Evolutionary conservation across 2,888 invertebrate species (phyloP).

Genomic region (Carpatolechia fugitivella): DNA sequence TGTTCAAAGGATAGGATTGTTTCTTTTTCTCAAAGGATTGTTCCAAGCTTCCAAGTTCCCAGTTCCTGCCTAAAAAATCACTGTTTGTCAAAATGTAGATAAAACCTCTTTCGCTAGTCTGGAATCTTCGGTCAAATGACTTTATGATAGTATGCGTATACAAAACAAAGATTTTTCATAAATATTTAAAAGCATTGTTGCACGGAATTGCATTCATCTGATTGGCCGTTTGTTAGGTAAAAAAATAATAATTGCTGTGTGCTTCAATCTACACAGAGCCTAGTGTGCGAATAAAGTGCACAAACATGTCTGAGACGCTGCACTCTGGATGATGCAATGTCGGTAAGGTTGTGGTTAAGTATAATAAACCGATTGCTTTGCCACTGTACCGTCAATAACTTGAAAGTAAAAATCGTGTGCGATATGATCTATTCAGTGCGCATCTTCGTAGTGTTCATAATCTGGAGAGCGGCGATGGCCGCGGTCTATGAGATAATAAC

Average conservation of each 20-base stretch:
- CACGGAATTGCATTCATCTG: too few species aligned
- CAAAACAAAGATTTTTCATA: too few species aligned
- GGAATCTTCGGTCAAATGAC: too few species aligned
- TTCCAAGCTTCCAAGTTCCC: too few species aligned
- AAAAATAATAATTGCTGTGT: background rate
- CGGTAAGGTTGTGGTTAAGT: background rate
- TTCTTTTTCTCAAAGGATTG: too few species aligned
- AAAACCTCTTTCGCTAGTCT: too few species aligned
- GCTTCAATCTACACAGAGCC: background rate
- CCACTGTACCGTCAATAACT: background rate
- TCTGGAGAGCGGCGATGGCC: constrained; percentile 7
- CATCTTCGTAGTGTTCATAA: constrained; percentile 6
- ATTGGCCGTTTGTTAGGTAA: too few species aligned
- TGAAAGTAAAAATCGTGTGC: constrained; percentile 4
- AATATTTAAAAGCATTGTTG: too few species aligned
- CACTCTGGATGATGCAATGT: background rate
- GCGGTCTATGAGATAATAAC: background rate
- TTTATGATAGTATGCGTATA: too few species aligned
- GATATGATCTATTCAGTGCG: constrained; percentile 16
- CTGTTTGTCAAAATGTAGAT: too few species aligned
- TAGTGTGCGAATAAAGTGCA: background rate
- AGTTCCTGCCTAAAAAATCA: too few species aligned
- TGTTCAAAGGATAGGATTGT: too few species aligned
- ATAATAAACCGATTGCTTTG: background rate
- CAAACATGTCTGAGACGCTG: background rate